These are phyloP conservation scores for Channallabes apus DNA, from an alignment of 2,797 vertebrate species.

Conservation along the genomic window DNA sequence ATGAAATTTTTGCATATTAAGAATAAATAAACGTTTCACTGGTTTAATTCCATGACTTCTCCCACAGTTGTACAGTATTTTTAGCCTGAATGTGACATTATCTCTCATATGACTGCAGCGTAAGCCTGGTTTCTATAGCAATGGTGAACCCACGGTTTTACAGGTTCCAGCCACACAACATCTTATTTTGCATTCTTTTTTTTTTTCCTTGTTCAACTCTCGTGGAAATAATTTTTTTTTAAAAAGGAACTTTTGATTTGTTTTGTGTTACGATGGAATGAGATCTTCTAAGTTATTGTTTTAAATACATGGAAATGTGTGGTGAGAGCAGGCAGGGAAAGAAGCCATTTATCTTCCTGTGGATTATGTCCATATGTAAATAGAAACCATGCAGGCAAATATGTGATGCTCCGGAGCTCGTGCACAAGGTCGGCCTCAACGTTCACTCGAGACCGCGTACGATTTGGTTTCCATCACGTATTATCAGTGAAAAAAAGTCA, in stretches of 20 bases:
- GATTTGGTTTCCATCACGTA: neutral
- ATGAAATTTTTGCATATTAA: neutral
- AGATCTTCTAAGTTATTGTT: neutral
- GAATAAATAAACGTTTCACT: neutral
- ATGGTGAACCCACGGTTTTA: slow-evolving; percentile 40
- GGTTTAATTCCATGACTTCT: slow-evolving; percentile 15
- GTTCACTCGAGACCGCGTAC: neutral
- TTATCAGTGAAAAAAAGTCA: neutral
- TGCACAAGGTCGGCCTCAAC: neutral
- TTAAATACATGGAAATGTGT: slow-evolving; percentile 46
- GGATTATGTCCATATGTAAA: slow-evolving; percentile 40
- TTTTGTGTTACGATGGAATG: slow-evolving; percentile 4
- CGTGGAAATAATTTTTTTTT: neutral
- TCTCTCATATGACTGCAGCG: slow-evolving; percentile 18
- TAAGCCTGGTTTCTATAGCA: slow-evolving; percentile 53
- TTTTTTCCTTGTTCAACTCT: neutral
- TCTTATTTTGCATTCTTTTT: neutral
- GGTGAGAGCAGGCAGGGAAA: slow-evolving; percentile 30
- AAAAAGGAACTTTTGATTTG: neutral
- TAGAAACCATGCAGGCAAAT: slow-evolving; percentile 28
- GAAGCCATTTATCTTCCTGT: slow-evolving; percentile 37
- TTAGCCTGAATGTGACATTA: slow-evolving; percentile 44
- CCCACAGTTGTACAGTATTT: slow-evolving; percentile 38
- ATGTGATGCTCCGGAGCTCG: slow-evolving; percentile 4
- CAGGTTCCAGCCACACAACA: neutral